Evolutionary conservation across 2,888 invertebrate species (phyloP), one percentile per base, ranked within the genome.

Genomic region (Sicus ferrugineus): DNA sequence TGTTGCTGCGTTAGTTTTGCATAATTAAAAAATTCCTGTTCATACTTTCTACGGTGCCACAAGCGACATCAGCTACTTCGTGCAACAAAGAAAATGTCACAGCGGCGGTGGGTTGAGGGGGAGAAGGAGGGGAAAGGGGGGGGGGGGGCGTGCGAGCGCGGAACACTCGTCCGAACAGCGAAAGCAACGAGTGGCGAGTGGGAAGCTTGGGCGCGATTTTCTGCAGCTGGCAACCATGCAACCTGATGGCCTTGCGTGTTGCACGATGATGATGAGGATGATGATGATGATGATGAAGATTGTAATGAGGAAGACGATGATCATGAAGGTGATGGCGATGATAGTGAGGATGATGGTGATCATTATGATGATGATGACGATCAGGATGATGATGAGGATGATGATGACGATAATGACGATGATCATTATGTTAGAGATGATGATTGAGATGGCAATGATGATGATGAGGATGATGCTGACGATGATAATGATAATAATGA

Each of bases 61-160:
- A 66, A 54, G 48, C 59, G 19, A 42, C 52, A 30, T 23, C 58
- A 61, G n/a, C 16, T 7, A 52, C 31, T 62, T 21, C 50, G 52
- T n/a, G 14, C 48, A n/a, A 65, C 50, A 66, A 26, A 67, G 69
- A 67, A 72, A 67, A 63, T 70, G 67, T 70, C 69, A 65, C 72
- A 72, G 67, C 59, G 26, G 58, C 14, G 58, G 7, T 19, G 48
- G 56, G 23, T 21, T 23, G 11, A n/a, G 14, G 28, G 30, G 28
- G n/a, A 30, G 4, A 9, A 38, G 14, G 7, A n/a, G n/a, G 16
- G 30, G 3, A 56, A 34, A 30, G 21, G 21, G 38, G 14, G 26
- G 23, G 31, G 21, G 50, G 23, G 1, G 50, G 16, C 4, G 2
- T n/a, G 23, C 50, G n/a, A 2, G 14, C 1, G 50, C 21, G n/a